Evolutionary conservation across 2,888 invertebrate genomes (phyloP), one percentile per base, ranked within the genome.

Genomic region (Tortrix viridana): DNA sequence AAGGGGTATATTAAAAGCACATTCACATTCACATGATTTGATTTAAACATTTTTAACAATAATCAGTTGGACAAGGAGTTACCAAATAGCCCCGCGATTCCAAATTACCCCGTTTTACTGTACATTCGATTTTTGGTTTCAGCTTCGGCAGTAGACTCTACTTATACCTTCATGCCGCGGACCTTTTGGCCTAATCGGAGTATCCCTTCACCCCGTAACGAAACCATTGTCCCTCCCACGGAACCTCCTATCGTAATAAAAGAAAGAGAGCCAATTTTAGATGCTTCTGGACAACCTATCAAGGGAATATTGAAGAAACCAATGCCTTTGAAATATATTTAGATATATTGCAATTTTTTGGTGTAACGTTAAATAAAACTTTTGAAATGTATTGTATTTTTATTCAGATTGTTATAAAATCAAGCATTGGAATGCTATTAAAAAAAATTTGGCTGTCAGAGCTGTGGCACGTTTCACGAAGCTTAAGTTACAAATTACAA

Each of bases 261-360:
- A 65, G 76, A 81, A 60, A 85, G 82, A 66, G 77, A 82, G 60
- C 77, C 83, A 0, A 41, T 61, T 0, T n/a, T 62, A 3, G 76
- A 79, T 5, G 44, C 60, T 5, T 71, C 71, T 2, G 73, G 67
- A 4, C 69, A 69, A 1, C 83, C 85, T 0, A 75, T 88, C n/a
- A 91, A 87, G 62, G 91, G 91, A 66, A 92, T 92, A 66, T 71
- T 92, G 32, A 92, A 91, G 68, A 92, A 89, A 76, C 89, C 91
- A 0, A 92, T 91, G 92, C 92, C 92, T 5, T 84, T 91, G 73
- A 91, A 88, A 79, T 92, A 87, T 76, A 85, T 91, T 73, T 88
- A 74, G 63, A 66, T 62, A 47, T 61, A 19, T 26, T 14, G 0
- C 26, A 23, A 23, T 38, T 20, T 43, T 55, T 2, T 54, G 26